Conservation (phyloP, 2,113 vertebrate species). For the Oxyura jamaicensis region DNA sequence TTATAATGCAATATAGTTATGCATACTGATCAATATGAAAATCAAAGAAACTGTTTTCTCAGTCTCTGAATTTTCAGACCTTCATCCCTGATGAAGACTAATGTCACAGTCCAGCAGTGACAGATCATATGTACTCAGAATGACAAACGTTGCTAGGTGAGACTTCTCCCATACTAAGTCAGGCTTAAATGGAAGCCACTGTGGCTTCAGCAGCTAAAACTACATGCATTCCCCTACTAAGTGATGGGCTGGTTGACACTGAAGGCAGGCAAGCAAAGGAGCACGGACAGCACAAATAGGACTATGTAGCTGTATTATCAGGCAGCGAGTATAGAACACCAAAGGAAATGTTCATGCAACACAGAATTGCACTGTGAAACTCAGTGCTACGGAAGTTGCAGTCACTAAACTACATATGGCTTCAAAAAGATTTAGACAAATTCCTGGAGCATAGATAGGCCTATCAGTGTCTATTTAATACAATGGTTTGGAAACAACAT, state of each 20-base stretch:
- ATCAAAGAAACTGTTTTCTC: background rate
- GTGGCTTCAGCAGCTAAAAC: background rate
- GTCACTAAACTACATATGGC: background rate
- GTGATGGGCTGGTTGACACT: background rate
- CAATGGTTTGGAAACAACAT: background rate
- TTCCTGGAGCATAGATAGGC: background rate
- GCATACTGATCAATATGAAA: background rate
- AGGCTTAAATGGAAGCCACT: background rate
- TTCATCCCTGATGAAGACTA: background rate
- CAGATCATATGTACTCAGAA: too few species aligned
- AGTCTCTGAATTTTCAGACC: background rate
- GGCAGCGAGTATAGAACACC: background rate
- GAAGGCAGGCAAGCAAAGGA: background rate
- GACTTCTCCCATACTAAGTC: background rate
- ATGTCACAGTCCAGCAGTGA: background rate
- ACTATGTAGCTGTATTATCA: background rate
- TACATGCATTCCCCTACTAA: accelerated
- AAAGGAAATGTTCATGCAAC: background rate
- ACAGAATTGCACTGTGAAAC: background rate
- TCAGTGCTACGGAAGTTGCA: background rate
- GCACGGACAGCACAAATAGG: background rate
- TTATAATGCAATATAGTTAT: background rate
- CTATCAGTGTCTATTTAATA: background rate
- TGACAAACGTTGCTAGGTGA: background rate
- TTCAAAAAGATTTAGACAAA: background rate